Base-by-base conservation (phyloP, 2,888 invertebrate genomes). In the Acanthococcus lagerstroemiae region DNA sequence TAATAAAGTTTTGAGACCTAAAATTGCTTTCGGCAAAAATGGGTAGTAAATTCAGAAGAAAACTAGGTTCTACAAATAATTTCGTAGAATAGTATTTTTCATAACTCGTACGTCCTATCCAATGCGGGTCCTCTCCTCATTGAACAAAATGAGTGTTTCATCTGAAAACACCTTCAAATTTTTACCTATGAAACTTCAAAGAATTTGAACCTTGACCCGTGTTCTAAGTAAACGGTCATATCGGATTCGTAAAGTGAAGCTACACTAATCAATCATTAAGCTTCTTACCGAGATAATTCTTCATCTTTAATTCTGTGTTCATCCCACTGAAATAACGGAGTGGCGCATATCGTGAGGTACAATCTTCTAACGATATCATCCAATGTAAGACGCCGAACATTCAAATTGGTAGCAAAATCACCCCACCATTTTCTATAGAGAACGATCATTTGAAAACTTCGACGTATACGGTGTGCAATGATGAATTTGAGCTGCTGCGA, bases 381-480 rank as follows among this genome's bases (percentile, higher is more conserved):
- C 15, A 19, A 15, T 58, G 76, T 76, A 74, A 81, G 76, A 27
- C 74, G 70, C 25, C 67, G 68, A 17, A 73, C 55, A 45, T 72
- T 69, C 54, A 70, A 63, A 57, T 68, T 68, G 25, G 73, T 57
- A n/a, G 71, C 70, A 24, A 70, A 69, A 68, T 73, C 82, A 63
- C 83, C 84, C 81, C 84, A 85, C 69, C 84, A 78, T 68, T 78
- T 80, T 9, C 81, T 80, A 72, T 85, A 85, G 60, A 84, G 76
- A 65, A 79, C 79, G 70, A 84, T 78, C 74, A 85, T 79, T 72
- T 85, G 84, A 69, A 84, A 80, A n/a, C 81, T 79, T 55, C 84
- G 78, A 63, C 83, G 77, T 1, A 84, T 75, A 37, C 83, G 78
- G 71, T 84, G 84, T 1, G 84, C 85, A 50, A 76, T 57, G n/a